Base-by-base conservation (phyloP, 2,113 vertebrate genomes). In the Tragelaphus strepsiceros region DNA sequence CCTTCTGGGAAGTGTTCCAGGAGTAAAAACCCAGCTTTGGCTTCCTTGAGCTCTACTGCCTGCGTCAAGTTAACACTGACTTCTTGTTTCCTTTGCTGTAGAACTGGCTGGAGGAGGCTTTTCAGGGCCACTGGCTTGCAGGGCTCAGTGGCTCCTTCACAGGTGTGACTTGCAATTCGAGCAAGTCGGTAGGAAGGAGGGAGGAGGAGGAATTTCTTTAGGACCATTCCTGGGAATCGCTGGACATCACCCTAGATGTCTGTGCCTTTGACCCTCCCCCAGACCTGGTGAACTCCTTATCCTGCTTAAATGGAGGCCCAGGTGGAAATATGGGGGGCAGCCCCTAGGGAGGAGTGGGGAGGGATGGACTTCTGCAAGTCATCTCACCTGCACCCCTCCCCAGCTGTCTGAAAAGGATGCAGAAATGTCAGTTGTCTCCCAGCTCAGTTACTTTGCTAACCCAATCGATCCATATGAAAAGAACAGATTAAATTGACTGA, bases 401-500 rank as follows among this genome's bases (percentile, higher is more conserved):
- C 17, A 58, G 43, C 54, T 49, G 26, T 85, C 98, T 98, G 98
- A 98, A 97, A 99, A 98, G 97, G 80, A 98, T 98, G 83, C 86
- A 97, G 99, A 99, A 98, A 98, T 99, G 98, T 99, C 99, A 99
- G 98, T 99, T 98, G 99, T 99, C 98, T 99, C 98, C 99, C 97
- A 98, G 98, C 95, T 96, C 98, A 80, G 97, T 98, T 98, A 97
- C 98, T 99, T 99, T 98, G 98, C 99, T 98, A 99, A 99, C 99
- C 97, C 98, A 98, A 99, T 99, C 98, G 99, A 99, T 99, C 99
- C 98, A 99, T 99, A 99, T 98, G 99, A 99, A 99, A 99, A 99
- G 99, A 99, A 98, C 99, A 99, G 99, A 99, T 99, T 99, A 99
- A 99, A 99, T 99, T 99, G 99, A 99, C 99, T 98, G 99, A 99